Base-by-base conservation (phyloP, 2,797 vertebrate species). In the Cyprinella venusta region DNA sequence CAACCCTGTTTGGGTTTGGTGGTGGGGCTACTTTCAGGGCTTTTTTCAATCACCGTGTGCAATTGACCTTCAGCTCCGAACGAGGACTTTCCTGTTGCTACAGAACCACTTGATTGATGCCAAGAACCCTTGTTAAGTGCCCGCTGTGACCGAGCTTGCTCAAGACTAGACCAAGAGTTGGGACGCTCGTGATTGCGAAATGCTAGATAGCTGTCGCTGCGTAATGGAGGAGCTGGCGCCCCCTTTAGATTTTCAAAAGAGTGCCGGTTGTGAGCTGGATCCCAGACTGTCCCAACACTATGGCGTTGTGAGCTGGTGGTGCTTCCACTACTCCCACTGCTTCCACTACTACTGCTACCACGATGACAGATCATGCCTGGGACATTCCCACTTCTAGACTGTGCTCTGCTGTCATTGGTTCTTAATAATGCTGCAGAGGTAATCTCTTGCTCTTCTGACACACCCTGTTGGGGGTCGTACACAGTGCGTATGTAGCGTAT, bases 11-110 rank as follows among this genome's bases (percentile, higher is more conserved):
- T 95, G 76, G 97, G 96, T 89, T 94, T 97, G 84, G 90, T 90
- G 0, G 94, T 95, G 36, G 98, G 98, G 88, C 98, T 99, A 90
- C 93, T 96, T 88, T 99, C 98, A 0, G 98, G 98, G 89, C 98
- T 99, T 91, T 96, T 98, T 92, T 99, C 98, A 42, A 96, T 90
- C 80, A 98, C 96, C 0, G 97, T 97, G 89, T 98, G 97, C 87
- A 99, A 95, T 75, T 96, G 96, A 26, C 96, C 96, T 80, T 99
- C 97, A 1, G 91, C 48, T 0, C 95, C 91, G 12, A 91, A 91
- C 0, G 90, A 87, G 5, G 93, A 89, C 89, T 94, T 94, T 85
- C 92, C 93, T 86, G 91, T 93, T 21, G 95, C 87, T 10, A 94
- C 90, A 0, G 93, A 87, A 50, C 94, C 91, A 83, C 89, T 89